Evolutionary conservation across 2,113 vertebrate genomes (phyloP).

Genomic region (Oriolus oriolus): DNA sequence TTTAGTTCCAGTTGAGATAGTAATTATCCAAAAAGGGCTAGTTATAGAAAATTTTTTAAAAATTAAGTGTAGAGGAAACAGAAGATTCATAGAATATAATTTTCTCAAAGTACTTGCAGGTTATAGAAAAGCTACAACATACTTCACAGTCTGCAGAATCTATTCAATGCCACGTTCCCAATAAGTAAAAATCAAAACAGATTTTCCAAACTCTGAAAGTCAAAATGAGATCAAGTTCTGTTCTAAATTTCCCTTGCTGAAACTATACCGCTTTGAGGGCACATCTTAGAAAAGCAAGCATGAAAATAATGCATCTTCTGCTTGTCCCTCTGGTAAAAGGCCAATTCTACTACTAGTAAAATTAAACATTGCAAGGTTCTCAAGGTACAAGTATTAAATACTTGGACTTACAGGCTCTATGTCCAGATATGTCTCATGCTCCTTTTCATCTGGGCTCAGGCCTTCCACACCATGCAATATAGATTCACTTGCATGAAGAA

Average conservation of each 20-base stretch:
- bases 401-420: conserved; percentile 86
- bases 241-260: not conserved
- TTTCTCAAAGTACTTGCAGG: not conserved
- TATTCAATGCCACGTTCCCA: not conserved
- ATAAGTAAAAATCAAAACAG: not conserved
- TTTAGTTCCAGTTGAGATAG: not conserved
- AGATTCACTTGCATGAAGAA: conserved; percentile 79
- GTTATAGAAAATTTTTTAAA: not conserved
- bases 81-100: not conserved
- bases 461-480: conserved; percentile 70
- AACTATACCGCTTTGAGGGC: not conserved
- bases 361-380: not conserved
- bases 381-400: not conserved
- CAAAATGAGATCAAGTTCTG: not conserved
- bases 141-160: not conserved
- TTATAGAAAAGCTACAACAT: not conserved
- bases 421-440: conserved; percentile 87
- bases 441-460: conserved; percentile 70
- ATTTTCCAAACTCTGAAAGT: not conserved
- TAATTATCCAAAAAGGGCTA: not conserved
- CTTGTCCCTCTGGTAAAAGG: not conserved
- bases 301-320: not conserved
- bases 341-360: not conserved
- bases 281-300: not conserved
- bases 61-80: not conserved